Conservation (phyloP, 2,113 vertebrate species). For the Lichenostomus cassidix region DNA sequence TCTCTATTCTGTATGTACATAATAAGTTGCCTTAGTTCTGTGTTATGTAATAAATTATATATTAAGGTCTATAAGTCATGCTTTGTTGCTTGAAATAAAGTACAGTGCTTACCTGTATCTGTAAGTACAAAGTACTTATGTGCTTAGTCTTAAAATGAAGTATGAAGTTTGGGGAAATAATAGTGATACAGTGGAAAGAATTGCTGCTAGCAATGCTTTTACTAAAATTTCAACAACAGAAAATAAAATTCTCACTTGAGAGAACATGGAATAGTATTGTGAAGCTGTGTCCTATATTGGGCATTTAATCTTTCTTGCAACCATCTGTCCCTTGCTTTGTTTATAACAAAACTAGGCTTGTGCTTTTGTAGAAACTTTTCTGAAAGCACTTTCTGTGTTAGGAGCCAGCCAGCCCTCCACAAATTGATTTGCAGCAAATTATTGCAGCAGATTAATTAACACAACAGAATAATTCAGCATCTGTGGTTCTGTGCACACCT, state of each 20-base stretch:
- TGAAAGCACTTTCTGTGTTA: not conserved
- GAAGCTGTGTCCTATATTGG: not conserved
- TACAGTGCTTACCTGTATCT: not conserved
- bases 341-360: not conserved
- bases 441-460: not conserved
- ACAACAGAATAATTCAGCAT: not conserved
- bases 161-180: not conserved
- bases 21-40: not conserved
- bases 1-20: not conserved
- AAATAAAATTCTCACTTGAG: not conserved
- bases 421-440: not conserved
- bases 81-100: not conserved
- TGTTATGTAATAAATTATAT: not conserved
- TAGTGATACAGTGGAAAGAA: not conserved
- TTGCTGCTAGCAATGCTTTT: not conserved
- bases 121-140: not conserved
- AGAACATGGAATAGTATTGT: not conserved
- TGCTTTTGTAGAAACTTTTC: not conserved
- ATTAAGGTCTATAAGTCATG: not conserved
- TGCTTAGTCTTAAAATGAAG: not conserved
- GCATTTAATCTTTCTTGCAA: not conserved
- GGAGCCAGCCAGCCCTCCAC: not conserved
- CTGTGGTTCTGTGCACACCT: not conserved
- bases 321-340: not conserved
- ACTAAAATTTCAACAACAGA: not conserved